Conservation (phyloP, 1,140 invertebrate genomes). For the Pollicipes pollicipes region DNA sequence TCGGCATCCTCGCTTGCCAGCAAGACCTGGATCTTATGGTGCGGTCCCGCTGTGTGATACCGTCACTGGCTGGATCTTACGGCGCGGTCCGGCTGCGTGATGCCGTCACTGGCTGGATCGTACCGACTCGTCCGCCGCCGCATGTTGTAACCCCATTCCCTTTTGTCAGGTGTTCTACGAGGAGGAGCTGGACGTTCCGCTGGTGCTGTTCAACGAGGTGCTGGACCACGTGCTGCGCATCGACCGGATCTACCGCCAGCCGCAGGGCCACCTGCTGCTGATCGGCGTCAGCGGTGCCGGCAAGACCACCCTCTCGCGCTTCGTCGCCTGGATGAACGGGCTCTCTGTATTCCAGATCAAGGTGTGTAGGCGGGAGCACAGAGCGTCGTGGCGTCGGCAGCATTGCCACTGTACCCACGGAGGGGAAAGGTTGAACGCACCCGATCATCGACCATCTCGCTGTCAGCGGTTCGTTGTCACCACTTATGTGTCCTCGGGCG, state of each 20-base stretch:
- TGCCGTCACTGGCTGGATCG: too few relatives aligned
- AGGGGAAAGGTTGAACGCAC: not conserved
- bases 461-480: too few relatives aligned
- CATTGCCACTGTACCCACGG: not conserved
- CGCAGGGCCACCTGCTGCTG: slow-evolving; percentile 87
- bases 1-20: too few relatives aligned
- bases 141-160: too few relatives aligned
- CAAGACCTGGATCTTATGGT: too few relatives aligned
- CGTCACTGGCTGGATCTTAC: too few relatives aligned
- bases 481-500: too few relatives aligned
- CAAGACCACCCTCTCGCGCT: slow-evolving; percentile 94
- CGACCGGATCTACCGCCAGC: slow-evolving; percentile 96
- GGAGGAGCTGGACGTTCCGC: slow-evolving; percentile 93
- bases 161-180: slow-evolving; percentile 80
- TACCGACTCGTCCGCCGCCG: too few relatives aligned
- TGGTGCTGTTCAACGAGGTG: slow-evolving; percentile 97
- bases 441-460: not conserved
- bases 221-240: slow-evolving; percentile 95
- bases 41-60: too few relatives aligned
- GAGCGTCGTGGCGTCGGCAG: not conserved
- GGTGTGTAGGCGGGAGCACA: slow-evolving; percentile 26
- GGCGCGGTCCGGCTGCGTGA: too few relatives aligned
- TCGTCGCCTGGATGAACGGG: slow-evolving; percentile 99
- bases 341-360: slow-evolving; percentile 95
- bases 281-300: slow-evolving; percentile 96